Evolutionary conservation across 2,888 invertebrate genomes (phyloP).

Genomic region (Oscheius sp.): DNA sequence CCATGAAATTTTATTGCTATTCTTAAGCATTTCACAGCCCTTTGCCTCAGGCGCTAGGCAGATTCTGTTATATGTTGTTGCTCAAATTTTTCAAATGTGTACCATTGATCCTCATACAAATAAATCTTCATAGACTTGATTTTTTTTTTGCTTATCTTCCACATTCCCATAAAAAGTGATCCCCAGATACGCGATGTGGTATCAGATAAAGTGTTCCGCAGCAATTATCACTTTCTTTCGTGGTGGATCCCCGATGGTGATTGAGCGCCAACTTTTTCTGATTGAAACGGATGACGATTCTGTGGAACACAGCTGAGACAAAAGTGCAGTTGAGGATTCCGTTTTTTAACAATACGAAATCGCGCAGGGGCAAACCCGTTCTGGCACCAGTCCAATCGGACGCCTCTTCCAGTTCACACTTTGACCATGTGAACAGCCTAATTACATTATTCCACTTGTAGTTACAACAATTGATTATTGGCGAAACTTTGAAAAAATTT

Average conservation of each 20-base stretch:
- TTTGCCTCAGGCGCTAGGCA: constrained; percentile 21
- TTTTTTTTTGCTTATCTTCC: not conserved
- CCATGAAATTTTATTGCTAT: constrained; percentile 22
- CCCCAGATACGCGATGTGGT: too few relatives aligned
- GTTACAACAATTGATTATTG: not conserved
- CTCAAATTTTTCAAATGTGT: constrained; percentile 30
- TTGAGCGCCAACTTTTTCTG: too few relatives aligned
- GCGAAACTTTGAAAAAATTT: too few relatives aligned
- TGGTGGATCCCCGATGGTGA: too few relatives aligned
- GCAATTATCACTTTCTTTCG: too few relatives aligned
- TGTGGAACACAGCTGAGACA: too few relatives aligned
- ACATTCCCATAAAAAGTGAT: too few relatives aligned
- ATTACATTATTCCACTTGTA: constrained; percentile 19
- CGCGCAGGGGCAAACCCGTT: constrained; percentile 34
- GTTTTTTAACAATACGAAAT: constrained; percentile 33
- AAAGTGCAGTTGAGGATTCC: constrained; percentile 3
- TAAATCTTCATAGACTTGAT: not conserved
- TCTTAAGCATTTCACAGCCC: not conserved
- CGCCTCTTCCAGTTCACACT: constrained; percentile 32
- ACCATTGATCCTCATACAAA: constrained; percentile 28
- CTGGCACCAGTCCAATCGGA: constrained; percentile 36
- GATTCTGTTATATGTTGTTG: constrained; percentile 15
- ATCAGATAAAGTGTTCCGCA: too few relatives aligned
- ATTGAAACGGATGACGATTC: too few relatives aligned
- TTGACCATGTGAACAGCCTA: constrained; percentile 33